Evolutionary conservation across 2,113 vertebrate genomes (phyloP), one percentile per base, ranked within the genome.

Genomic region (Thalassoma bifasciatum): DNA sequence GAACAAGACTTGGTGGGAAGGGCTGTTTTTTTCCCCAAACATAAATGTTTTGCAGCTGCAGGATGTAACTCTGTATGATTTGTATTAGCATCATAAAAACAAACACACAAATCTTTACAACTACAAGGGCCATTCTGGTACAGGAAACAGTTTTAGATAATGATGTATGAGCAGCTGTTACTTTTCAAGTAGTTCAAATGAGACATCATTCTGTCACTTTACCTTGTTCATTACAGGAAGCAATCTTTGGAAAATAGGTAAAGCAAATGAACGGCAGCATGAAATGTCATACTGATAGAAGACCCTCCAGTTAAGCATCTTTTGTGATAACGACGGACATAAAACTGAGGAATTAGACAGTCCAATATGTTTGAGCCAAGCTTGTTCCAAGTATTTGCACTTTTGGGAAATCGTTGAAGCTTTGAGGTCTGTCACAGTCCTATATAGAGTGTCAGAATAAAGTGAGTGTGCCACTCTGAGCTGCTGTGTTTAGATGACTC

Each of bases 251-350:
- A 57, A 83, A 83, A 47, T 42, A 24, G 23, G 24, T 50, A 66
- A 72, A 77, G 60, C 36, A 69, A 69, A 74, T 79, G 79, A 86
- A 83, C 61, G 46, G 36, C 24, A 38, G 50, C 50, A 75, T 44
- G 16, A 81, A 77, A 76, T 66, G 64, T 81, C 52, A 72, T 54
- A 10, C 34, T 58, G 70, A 79, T 16, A 68, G 50, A 72, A 81
- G 74, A 44, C 19, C 19, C 46, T 67, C 42, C 21, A 54, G 36
- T 51, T 56, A 49, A 73, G 60, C 23, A 4, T 37, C 42, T 51
- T 77, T n/a, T 57, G 66, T 47, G 71, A 44, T 75, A 81, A 73
- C 68, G 50, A 23, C 42, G 61, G 74, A 59, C 58, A 76, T 80
- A 51, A 75, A 82, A 62, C 1, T 22, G 14, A 74, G 37, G 36